Evolutionary conservation across 2,113 vertebrate species (phyloP).

Genomic region (Rhabdomys dilectus): DNA sequence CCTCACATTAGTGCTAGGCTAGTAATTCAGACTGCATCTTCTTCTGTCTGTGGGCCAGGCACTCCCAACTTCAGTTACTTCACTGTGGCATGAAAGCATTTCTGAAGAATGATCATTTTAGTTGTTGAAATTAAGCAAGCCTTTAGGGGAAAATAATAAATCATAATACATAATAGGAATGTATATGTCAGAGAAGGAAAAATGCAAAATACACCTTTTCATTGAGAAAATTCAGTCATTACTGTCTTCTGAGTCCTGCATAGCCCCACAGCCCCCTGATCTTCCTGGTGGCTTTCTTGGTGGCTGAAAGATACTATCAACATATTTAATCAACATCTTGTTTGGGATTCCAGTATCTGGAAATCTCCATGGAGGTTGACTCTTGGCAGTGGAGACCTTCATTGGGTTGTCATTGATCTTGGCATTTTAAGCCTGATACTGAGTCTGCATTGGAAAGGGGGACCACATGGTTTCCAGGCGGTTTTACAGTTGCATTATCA

Average conservation of each 20-base stretch:
- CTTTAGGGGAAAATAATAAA: constrained; percentile 42
- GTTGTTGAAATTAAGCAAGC: constrained; percentile 30
- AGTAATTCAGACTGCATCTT: constrained; percentile 19
- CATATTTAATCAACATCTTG: not conserved
- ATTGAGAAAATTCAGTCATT: not conserved
- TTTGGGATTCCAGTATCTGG: not conserved
- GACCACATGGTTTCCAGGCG: not conserved
- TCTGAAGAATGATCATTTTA: constrained; percentile 32
- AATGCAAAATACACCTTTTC: not conserved
- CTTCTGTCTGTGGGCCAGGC: not conserved
- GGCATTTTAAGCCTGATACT: not conserved
- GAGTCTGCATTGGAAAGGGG: not conserved
- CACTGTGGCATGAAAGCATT: not conserved
- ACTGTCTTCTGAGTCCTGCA: not conserved
- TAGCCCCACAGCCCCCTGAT: not conserved
- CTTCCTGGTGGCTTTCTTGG: not conserved
- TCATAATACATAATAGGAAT: not conserved
- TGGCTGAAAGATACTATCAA: not conserved
- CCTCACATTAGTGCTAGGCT: not conserved
- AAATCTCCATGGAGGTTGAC: not conserved
- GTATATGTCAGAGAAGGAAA: constrained; percentile 35
- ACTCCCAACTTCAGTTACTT: not conserved
- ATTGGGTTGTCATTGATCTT: not conserved
- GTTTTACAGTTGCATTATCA: not conserved
- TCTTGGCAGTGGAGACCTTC: not conserved